Conservation (phyloP, 2,113 vertebrate genomes). For the Ranitomeya variabilis region DNA sequence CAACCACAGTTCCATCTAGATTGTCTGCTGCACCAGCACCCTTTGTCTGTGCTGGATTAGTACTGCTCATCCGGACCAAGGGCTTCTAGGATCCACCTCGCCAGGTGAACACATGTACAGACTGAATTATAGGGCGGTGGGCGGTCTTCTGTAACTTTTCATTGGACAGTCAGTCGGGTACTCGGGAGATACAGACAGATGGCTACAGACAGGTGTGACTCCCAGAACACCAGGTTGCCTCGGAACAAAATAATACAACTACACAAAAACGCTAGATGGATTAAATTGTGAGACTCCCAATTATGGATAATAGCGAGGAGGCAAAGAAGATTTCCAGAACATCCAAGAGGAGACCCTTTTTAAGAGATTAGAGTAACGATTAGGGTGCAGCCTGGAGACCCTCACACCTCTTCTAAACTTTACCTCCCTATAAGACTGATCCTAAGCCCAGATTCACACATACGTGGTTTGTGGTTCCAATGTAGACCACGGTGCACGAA, state of each 20-base stretch:
- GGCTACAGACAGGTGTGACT: conserved; percentile 11
- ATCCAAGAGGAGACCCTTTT: neutral
- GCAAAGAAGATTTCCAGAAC: conserved; percentile 3
- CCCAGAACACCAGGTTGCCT: conserved; percentile 11
- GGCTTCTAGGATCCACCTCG: neutral
- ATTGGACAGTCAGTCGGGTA: neutral
- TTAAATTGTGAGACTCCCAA: neutral
- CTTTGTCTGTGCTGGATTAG: no score
- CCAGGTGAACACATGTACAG: neutral
- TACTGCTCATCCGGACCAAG: neutral
- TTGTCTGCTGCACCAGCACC: no score
- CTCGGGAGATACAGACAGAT: neutral
- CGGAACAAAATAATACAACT: conserved; percentile 3
- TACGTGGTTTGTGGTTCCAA: no score
- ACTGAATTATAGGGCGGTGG: neutral
- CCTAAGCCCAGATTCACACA: neutral
- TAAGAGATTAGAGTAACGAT: neutral
- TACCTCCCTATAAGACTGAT: neutral
- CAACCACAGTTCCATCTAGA: no score
- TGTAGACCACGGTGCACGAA: no score
- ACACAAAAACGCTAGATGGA: neutral
- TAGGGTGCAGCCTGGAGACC: neutral
- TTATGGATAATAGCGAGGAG: neutral
- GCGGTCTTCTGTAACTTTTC: neutral
- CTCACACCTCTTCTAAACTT: neutral